phyloP scores from a whole-genome alignment of 2,797 vertebrate species.

The Phoeniculus purpureus region DNA sequence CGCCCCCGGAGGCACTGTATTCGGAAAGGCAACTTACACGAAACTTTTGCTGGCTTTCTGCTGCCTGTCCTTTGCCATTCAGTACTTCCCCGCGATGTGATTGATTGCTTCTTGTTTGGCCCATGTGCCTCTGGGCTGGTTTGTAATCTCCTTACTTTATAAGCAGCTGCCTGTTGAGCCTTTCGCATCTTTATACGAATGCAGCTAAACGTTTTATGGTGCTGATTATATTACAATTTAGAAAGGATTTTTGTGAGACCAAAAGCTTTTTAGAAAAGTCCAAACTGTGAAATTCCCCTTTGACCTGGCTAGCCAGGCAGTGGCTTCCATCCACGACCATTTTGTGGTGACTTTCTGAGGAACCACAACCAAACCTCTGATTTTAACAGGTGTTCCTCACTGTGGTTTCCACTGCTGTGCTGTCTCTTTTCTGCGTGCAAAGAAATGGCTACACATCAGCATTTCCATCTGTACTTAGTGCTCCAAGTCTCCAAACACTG shows the following conservation, averaged over 20 bases:
- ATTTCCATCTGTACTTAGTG: background rate
- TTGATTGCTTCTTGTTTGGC: background rate
- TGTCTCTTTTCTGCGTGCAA: background rate
- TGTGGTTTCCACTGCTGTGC: background rate
- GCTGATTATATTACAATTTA: background rate
- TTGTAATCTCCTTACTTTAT: background rate
- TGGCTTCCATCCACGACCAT: background rate
- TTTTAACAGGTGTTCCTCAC: background rate
- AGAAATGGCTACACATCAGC: background rate
- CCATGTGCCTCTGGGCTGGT: background rate
- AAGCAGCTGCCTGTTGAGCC: background rate
- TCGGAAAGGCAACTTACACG: background rate
- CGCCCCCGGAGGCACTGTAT: constrained; percentile 21
- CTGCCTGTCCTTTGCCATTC: background rate
- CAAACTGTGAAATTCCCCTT: background rate
- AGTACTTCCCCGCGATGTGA: background rate
- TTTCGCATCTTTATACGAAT: background rate
- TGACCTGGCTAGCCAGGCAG: background rate
- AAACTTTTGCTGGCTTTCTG: constrained; percentile 23
- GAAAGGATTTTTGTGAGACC: background rate
- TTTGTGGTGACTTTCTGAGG: background rate
- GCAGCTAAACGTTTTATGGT: background rate
- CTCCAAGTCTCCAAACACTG: background rate
- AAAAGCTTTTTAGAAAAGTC: background rate
- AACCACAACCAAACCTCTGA: background rate